These are phyloP conservation scores for Rhadina sibilatrix DNA, from an alignment of 2,113 vertebrate genomes.

Conservation along the genomic window DNA sequence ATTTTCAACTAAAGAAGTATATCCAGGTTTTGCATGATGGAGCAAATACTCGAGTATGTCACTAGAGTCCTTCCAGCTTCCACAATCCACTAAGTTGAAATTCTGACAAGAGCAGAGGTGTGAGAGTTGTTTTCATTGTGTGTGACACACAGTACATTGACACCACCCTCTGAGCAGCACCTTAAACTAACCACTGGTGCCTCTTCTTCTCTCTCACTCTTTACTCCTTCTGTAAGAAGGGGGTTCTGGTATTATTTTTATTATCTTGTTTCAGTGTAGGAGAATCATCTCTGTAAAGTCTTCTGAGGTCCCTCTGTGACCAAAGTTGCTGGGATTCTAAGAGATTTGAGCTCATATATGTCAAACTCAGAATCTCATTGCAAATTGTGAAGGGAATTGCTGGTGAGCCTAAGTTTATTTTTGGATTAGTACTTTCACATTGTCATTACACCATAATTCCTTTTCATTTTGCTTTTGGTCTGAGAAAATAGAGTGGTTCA, in stretches of 20 bases:
- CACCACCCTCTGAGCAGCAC: background rate
- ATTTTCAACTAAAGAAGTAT: background rate
- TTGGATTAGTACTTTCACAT: background rate
- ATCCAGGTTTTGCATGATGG: background rate
- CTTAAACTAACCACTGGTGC: background rate
- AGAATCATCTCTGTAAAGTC: background rate
- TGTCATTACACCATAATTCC: background rate
- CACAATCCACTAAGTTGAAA: background rate
- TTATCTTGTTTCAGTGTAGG: background rate
- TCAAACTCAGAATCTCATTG: background rate
- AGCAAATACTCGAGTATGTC: background rate
- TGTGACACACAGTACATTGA: background rate
- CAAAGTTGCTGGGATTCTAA: background rate
- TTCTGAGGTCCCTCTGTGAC: background rate
- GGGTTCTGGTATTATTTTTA: background rate
- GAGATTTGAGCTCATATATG: background rate
- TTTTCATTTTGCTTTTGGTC: background rate
- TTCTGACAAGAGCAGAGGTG: background rate
- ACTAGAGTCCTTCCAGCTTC: background rate
- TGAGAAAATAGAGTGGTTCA: background rate
- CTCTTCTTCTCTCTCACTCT: background rate
- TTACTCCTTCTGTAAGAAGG: background rate
- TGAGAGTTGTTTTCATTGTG: background rate
- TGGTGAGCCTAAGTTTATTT: background rate
- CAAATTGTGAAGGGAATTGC: background rate